phyloP scores from a whole-genome alignment of 1,140 invertebrate species.

The Drosophila chauvacae region DNA sequence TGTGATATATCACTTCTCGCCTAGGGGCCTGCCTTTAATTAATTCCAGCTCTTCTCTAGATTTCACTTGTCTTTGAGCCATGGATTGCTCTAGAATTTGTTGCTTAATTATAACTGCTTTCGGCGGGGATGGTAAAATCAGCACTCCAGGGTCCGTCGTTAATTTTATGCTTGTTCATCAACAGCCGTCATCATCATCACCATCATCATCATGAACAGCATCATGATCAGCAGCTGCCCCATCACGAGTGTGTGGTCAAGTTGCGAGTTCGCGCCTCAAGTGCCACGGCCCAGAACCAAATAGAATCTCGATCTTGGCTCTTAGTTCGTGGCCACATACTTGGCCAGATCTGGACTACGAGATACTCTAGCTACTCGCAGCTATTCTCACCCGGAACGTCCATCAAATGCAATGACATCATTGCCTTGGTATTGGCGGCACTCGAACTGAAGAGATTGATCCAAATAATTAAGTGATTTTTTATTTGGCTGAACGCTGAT shows the following conservation, averaged over 20 bases:
- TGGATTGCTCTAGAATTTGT: constrained; percentile 79
- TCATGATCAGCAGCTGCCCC: constrained; percentile 10
- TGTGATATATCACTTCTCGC: constrained; percentile 35
- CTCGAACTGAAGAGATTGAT: constrained; percentile 47
- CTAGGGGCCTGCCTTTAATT: constrained; percentile 56
- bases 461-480: constrained; percentile 54
- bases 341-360: constrained; percentile 33
- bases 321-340: constrained; percentile 52
- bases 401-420: constrained; percentile 54
- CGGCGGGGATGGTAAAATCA: constrained; percentile 32
- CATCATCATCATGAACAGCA: not conserved
- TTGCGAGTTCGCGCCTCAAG: constrained; percentile 54
- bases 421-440: constrained; percentile 38
- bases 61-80: constrained; percentile 76
- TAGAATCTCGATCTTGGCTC: constrained; percentile 31
- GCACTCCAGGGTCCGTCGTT: constrained; percentile 34
- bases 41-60: constrained; percentile 64
- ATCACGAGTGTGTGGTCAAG: constrained; percentile 55
- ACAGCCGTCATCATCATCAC: constrained; percentile 13
- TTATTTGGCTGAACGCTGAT: constrained; percentile 28
- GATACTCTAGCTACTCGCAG: constrained; percentile 35
- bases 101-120: constrained; percentile 62
- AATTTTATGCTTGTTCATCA: constrained; percentile 67
- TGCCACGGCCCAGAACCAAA: constrained; percentile 47
- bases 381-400: constrained; percentile 29